A percentile compares a stretch with the other conserved stretches of the same genome.
phyloP scores from a whole-genome alignment of 2,888 invertebrate species.

The Pyrrhia umbra region DNA sequence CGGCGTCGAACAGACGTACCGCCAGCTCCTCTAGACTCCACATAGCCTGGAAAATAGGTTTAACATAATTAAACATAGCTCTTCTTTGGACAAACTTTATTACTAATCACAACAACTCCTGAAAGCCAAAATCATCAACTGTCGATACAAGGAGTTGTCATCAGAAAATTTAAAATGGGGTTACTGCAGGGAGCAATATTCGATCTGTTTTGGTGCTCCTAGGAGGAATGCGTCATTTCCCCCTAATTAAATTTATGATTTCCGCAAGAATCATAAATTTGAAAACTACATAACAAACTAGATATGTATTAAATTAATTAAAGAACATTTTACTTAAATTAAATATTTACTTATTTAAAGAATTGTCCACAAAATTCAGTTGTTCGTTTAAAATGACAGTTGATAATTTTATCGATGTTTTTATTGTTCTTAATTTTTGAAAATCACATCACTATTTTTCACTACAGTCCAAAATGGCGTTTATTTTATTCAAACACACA shows the following conservation, averaged over 20 bases:
- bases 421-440: not conserved
- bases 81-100: not conserved
- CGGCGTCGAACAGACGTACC: conserved; percentile 93
- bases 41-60: conserved; percentile 70
- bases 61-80: too few relatives aligned
- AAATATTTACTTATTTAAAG: conserved; percentile 11
- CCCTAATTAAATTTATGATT: too few relatives aligned
- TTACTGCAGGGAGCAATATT: too few relatives aligned
- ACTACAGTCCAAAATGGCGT: conserved; percentile 23
- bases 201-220: too few relatives aligned
- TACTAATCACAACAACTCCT: too few relatives aligned
- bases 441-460: conserved; percentile 22
- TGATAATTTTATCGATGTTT: conserved; percentile 5
- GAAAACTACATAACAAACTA: too few relatives aligned
- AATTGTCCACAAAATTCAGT: not conserved
- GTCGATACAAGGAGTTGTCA: too few relatives aligned
- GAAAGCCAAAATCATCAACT: too few relatives aligned
- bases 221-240: too few relatives aligned
- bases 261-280: too few relatives aligned
- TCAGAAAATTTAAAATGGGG: too few relatives aligned
- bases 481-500: conserved; percentile 30
- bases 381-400: not conserved
- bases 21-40: conserved; percentile 90
- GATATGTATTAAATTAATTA: too few relatives aligned
- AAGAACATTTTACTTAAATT: not conserved